A percentile compares a stretch with the other conserved stretches of the same genome.
phyloP scores from a whole-genome alignment of 1,140 invertebrate species.

The Tetragonula clypearis region DNA sequence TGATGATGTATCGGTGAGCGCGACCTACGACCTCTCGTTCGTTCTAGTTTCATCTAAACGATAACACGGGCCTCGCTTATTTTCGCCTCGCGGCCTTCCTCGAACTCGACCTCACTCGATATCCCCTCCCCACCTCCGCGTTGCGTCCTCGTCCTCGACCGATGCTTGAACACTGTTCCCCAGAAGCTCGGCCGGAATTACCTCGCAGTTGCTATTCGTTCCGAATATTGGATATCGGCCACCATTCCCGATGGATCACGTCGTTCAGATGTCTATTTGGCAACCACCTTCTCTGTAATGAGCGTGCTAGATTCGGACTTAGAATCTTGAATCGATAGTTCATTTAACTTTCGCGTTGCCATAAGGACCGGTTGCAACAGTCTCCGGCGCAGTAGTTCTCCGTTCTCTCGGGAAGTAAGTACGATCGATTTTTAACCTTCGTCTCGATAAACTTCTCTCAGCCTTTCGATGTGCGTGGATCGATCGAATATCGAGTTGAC shows the following conservation, averaged over 20 bases:
- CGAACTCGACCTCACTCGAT: too few relatives aligned
- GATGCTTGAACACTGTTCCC: too few relatives aligned
- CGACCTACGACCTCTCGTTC: constrained; percentile 3
- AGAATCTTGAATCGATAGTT: too few relatives aligned
- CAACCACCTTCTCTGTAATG: too few relatives aligned
- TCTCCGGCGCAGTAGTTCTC: neutral
- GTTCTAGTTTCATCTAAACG: neutral
- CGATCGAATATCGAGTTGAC: neutral
- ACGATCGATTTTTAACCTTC: neutral
- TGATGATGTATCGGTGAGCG: constrained; percentile 20
- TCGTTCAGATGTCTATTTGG: neutral
- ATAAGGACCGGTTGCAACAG: neutral
- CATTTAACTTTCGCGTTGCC: too few relatives aligned
- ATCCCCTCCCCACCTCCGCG: too few relatives aligned
- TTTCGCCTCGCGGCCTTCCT: neutral
- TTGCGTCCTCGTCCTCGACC: too few relatives aligned
- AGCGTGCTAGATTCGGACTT: too few relatives aligned
- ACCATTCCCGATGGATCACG: neutral
- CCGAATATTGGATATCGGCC: neutral
- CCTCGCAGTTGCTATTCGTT: too few relatives aligned
- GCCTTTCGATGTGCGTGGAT: neutral
- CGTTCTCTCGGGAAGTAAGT: neutral
- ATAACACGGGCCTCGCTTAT: neutral
- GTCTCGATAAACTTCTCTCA: neutral
- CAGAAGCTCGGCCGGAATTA: neutral